Evolutionary conservation across 35 echinoderm and acorn worm genomes (phyloP).

Genomic region (Acanthaster planci): DNA sequence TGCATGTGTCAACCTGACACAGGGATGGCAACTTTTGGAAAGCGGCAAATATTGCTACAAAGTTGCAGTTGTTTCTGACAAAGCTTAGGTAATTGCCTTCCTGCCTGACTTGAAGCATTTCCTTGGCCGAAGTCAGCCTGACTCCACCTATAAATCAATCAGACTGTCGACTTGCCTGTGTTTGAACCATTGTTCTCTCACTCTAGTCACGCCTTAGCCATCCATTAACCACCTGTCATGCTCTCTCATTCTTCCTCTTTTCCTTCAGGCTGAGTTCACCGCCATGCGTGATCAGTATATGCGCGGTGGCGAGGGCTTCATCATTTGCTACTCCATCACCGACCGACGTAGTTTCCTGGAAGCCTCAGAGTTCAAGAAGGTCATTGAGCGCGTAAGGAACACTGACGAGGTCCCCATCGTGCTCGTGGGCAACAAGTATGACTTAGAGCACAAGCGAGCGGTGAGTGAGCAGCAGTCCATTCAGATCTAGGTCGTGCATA

Average conservation of each 20-base stretch:
- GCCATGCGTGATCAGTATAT: conserved; percentile 99
- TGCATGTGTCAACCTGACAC: too few species aligned
- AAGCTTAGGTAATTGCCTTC: too few species aligned
- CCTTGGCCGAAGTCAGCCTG: too few species aligned
- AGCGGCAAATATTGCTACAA: too few species aligned
- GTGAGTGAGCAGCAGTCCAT: conserved; percentile 49
- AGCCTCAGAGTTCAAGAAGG: conserved; percentile 97
- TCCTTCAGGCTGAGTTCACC: conserved; percentile 87
- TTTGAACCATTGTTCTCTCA: neutral
- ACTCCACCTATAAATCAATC: too few species aligned
- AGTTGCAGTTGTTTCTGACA: too few species aligned
- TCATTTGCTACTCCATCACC: conserved; percentile 99
- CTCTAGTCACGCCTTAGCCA: conserved; percentile 2
- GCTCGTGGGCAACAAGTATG: conserved; percentile 96
- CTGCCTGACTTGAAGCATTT: too few species aligned
- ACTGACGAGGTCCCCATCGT: conserved; percentile 93
- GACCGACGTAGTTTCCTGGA: conserved; percentile 97
- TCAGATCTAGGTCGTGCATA: too few species aligned
- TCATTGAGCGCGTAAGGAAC: conserved; percentile 91
- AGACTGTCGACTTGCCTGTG: too few species aligned
- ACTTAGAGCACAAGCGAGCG: conserved; percentile 81
- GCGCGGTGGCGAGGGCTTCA: conserved; percentile 95
- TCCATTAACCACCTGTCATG: neutral
- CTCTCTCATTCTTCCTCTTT: neutral
- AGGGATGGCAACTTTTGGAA: too few species aligned